Evolutionary conservation across 2,888 invertebrate genomes (phyloP), one percentile per base, ranked within the genome.

Genomic region (Yponomeuta sedellus): DNA sequence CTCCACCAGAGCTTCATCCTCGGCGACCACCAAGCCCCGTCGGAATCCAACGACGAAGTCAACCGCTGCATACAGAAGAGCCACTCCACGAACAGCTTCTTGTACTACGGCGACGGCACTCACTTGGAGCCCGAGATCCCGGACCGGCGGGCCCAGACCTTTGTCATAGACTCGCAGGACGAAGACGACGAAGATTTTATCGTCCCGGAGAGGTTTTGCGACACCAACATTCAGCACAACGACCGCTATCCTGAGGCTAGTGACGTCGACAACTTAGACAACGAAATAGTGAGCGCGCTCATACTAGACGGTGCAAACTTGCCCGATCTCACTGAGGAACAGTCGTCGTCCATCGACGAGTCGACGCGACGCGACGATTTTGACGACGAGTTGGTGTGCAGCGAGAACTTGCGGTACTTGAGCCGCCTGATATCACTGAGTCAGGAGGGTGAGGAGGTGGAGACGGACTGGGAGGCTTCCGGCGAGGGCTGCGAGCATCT

Each of bases 171-270:
- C 11, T 75, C 78, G 1, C 73, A 74, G 0, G 78, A 77, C 4
- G 76, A 72, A 0, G 52, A 68, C 1, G 77, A 74, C 20, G 68
- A 69, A 1, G 68, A 52, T 40, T 65, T 0, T 12, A 39, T 28
- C 10, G 67, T 57, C n/a, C 71, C 73, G 4, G 75, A 77, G 19
- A 75, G 75, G 8, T 77, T 77, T 61, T 86, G 79, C 68, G 89
- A 89, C 64, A 89, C 89, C 0, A 89, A 89, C 68, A 88, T 88
- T n/a, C 82, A 80, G 0, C 88, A 88, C 69, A 89, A 89, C 69
- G 87, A 89, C 67, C 80, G 83, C 1, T 89, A 88, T 66, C 89
- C 89, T 0, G 89, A 75, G 40, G 87, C 19, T 10, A 25, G 28
- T 8, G 65, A 67, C 4, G 59, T 61, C 16, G 63, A 57, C 12